phyloP scores from a whole-genome alignment of 2,888 invertebrate genomes.

The Epinotia bilunana region DNA sequence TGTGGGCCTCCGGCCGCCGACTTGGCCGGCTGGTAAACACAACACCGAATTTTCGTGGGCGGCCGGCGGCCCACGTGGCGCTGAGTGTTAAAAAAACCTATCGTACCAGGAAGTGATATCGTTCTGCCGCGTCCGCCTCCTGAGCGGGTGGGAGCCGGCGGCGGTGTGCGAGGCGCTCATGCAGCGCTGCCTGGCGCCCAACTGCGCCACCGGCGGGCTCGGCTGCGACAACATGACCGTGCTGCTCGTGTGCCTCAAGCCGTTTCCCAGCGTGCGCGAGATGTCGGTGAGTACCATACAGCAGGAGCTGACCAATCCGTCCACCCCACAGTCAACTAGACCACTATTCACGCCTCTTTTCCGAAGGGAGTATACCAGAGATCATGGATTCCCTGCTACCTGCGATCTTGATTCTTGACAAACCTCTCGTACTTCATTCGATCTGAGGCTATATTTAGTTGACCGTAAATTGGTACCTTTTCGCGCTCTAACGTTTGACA shows the following conservation, averaged over 20 bases:
- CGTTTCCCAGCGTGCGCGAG: slow-evolving; percentile 64
- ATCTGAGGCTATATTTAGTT: not conserved
- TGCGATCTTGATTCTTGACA: no score
- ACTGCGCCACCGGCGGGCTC: slow-evolving; percentile 97
- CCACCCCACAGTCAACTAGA: no score
- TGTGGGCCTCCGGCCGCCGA: no score
- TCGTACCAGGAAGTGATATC: slow-evolving; percentile 92
- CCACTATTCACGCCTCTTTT: no score
- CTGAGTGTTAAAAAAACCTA: not conserved
- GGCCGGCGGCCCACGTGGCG: no score
- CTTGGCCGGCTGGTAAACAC: no score
- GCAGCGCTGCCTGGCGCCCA: slow-evolving; percentile 97
- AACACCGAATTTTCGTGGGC: no score
- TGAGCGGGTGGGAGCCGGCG: slow-evolving; percentile 94
- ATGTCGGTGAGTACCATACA: not conserved
- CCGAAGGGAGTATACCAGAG: no score
- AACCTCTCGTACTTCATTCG: no score
- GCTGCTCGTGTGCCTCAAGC: slow-evolving; percentile 90
- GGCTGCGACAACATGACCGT: slow-evolving; percentile 99
- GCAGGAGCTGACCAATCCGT: slow-evolving; percentile 91
- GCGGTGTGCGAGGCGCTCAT: slow-evolving; percentile 98
- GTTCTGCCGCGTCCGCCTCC: slow-evolving; percentile 93
- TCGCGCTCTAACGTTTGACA: not conserved
- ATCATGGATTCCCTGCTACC: no score
- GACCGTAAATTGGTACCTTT: not conserved